These are phyloP conservation scores for Chaetogeoica ovagalla DNA, from an alignment of 2,888 invertebrate species.

Conservation along the genomic window DNA sequence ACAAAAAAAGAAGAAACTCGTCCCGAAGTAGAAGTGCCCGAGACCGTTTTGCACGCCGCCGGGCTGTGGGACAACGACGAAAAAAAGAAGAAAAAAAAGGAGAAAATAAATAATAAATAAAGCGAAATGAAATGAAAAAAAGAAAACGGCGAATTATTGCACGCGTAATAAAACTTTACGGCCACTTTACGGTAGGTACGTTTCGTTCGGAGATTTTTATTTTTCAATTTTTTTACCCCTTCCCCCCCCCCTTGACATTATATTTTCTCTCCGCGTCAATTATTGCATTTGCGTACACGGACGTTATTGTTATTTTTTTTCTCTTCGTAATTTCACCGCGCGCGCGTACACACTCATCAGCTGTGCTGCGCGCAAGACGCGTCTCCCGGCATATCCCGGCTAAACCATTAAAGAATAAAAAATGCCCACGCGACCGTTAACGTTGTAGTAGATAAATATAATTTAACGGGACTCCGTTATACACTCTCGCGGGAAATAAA, in stretches of 20 bases:
- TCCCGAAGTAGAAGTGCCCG: too few species aligned
- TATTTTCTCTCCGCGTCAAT: constrained; percentile 11
- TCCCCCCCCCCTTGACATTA: too few species aligned
- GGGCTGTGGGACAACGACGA: too few species aligned
- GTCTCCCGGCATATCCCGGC: neutral
- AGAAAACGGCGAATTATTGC: neutral
- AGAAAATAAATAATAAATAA: too few species aligned
- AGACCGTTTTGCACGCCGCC: too few species aligned
- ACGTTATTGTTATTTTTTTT: neutral
- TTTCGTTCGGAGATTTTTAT: neutral
- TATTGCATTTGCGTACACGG: neutral
- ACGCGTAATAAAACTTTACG: constrained; percentile 18
- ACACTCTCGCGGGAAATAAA: too few species aligned
- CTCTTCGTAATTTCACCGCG: neutral
- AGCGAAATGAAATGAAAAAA: too few species aligned
- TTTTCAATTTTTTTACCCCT: too few species aligned
- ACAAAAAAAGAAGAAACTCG: too few species aligned
- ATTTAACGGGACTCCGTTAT: too few species aligned
- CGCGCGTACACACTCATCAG: neutral
- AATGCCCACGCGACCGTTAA: neutral
- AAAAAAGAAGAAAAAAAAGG: neutral
- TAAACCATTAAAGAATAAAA: neutral
- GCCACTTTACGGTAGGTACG: neutral
- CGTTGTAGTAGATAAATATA: neutral
- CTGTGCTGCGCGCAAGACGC: neutral